phyloP scores from a whole-genome alignment of 2,113 vertebrate genomes.

The Atrichornis clamosus region DNA sequence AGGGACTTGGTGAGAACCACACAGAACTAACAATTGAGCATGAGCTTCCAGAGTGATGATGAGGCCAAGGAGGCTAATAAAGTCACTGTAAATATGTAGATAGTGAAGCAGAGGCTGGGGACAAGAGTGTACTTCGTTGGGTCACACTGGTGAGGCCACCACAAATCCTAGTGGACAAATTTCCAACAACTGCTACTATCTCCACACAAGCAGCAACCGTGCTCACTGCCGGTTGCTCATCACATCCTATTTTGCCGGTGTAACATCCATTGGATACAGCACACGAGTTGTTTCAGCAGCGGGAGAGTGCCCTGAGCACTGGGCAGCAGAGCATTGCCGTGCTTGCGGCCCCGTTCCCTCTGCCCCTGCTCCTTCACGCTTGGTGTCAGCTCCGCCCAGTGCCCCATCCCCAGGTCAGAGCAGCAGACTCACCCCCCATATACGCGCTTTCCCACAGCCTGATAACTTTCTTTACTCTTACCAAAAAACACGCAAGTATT shows the following conservation, averaged over 20 bases:
- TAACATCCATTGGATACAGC: neutral
- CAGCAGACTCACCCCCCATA: neutral
- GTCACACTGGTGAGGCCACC: neutral
- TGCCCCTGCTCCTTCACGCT: neutral
- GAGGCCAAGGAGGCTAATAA: neutral
- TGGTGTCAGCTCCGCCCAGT: neutral
- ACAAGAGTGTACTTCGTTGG: neutral
- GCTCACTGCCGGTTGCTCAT: neutral
- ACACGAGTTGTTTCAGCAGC: neutral
- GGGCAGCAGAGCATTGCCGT: neutral
- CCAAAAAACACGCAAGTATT: neutral
- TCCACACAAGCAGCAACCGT: neutral
- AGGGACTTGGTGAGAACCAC: neutral
- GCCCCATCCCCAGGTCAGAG: neutral
- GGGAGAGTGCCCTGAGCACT: accelerated
- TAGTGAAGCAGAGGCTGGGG: neutral
- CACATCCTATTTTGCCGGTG: neutral
- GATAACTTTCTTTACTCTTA: neutral
- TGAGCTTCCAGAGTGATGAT: neutral
- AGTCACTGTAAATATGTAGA: neutral
- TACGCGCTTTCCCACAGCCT: neutral
- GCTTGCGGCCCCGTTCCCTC: neutral
- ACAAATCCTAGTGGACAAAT: neutral
- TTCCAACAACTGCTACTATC: neutral
- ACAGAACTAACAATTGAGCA: neutral